Base-by-base conservation (phyloP, 64 coral and sea anemone species). In the Porites australiensis region DNA sequence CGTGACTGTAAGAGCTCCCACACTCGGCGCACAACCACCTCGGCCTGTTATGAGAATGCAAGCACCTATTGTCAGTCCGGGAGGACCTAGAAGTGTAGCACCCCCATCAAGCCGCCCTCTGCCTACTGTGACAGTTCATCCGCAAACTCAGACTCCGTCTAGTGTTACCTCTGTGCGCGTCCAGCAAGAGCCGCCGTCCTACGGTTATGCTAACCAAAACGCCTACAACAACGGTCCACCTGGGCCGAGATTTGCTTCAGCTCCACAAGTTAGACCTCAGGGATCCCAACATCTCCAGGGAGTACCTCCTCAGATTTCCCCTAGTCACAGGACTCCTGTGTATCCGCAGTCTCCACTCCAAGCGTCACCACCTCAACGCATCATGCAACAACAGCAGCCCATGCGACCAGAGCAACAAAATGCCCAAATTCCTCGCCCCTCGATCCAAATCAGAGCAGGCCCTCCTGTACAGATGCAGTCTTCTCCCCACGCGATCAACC, bases 101-200 rank as follows among this genome's bases (percentile, higher is more conserved):
- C 49, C 79, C n/a, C 7, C 63, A 69, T 69, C 93, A 0, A 77
- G 48, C 48, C 93, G 93, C 10, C 89, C 89, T 47, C 63, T 86
- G 50, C 96, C 96, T 0, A 98, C 96, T 14, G 96, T 88, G 3
- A 98, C 96, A 19, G 96, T 98, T n/a, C 93, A 95, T 86, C 96
- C 96, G 16, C 96, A 98, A 55, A 88, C 94, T 82, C 96, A 98
- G 44, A 89, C 94, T 69, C 68, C 79, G 15, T 79, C 79, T 27
- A 91, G 76, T 65, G 78, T 50, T 19, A 58, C 94, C 9, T 77
- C 57, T 76, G 44, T 82, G 45, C 70, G 79, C 53, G 72, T 60
- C 49, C 79, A 65, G 11, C 90, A 86, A 62, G 71, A 86, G 11
- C 77, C 55, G 43, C 86, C 90, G 7, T 77, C 90, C 51, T 90